Percentiles rank a stretch among this genome's conserved stretches.
phyloP scores from a whole-genome alignment of 2,888 invertebrate species.

The Aphelenchoides bicaudatus region DNA sequence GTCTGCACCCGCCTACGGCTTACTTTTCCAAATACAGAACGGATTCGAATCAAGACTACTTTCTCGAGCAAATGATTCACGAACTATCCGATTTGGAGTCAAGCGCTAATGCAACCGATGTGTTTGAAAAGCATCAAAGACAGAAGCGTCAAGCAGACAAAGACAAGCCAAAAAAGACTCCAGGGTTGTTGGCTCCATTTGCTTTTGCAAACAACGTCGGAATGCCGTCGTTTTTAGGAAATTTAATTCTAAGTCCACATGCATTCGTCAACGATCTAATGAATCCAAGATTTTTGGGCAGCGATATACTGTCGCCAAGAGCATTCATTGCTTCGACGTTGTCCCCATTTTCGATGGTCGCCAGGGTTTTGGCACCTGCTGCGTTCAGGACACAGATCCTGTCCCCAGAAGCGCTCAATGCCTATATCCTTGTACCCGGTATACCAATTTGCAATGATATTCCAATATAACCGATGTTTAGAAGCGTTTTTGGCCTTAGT shows the following conservation, averaged over 20 bases:
- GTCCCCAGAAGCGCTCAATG: slow-evolving; percentile 49
- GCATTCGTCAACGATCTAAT: slow-evolving; percentile 46
- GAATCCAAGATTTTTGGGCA: slow-evolving; percentile 40
- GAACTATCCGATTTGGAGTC: slow-evolving; percentile 5
- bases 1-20: slow-evolving; percentile 14
- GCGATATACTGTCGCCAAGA: slow-evolving; percentile 37
- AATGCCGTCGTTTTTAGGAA: slow-evolving; percentile 38
- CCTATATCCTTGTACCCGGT: too few relatives aligned
- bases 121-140: too few relatives aligned
- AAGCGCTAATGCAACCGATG: too few relatives aligned
- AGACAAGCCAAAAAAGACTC: too few relatives aligned
- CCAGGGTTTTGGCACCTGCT: slow-evolving; percentile 47
- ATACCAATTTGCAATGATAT: too few relatives aligned
- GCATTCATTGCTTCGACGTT: slow-evolving; percentile 55
- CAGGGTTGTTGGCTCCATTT: too few relatives aligned
- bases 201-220: slow-evolving; percentile 46
- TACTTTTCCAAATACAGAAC: not conserved
- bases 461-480: too few relatives aligned
- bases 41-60: not conserved
- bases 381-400: slow-evolving; percentile 50
- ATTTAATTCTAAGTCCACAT: slow-evolving; percentile 47
- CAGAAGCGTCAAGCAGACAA: too few relatives aligned
- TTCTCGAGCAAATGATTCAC: slow-evolving; percentile 10
- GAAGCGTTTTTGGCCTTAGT: too few relatives aligned
- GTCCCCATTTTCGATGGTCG: slow-evolving; percentile 47